Base-by-base conservation (phyloP, 2,888 invertebrate genomes). In the Mimumesa dahlbomi region DNA sequence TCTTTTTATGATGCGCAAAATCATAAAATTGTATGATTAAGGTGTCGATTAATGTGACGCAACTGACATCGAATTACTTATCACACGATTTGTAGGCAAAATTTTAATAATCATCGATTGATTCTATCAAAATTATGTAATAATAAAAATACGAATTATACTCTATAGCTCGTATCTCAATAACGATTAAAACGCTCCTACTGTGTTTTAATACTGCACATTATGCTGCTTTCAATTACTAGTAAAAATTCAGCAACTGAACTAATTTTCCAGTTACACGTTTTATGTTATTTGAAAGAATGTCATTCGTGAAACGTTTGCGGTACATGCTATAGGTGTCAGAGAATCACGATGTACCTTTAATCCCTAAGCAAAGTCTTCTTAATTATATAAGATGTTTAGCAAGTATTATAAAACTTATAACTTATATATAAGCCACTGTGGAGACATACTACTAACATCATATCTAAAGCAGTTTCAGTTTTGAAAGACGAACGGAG, bases 381-480 rank as follows among this genome's bases (percentile, higher is more conserved):
- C n/a, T n/a, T n/a, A n/a, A n/a, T n/a, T n/a, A 16, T 40, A 40
- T 3, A 40, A 18, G 5, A 16, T 34, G n/a, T 34, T 9, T 34
- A 34, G 16, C 5, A 40, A n/a, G 11, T 40, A 16, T 40, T 5
- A 40, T 4, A 1, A 16, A 16, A 16, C 4, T 40, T 40, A 5
- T 16, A 40, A 16, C 5, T 40, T 7, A 54, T 18, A 48, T 52
- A 31, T 68, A 40, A 63, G 22, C 54, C 46, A 69, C 45, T 38
- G 13, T 31, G 46, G 19, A 45, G 40, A 56, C 49, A 9, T 56
- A 13, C 36, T 65, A 72, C 64, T 69, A 72, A 64, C 54, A 45
- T 64, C 34, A 69, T 31, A 29, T 45, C 48, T 53, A 53, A 65
- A 70, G 50, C 58, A 66, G 59, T 73, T 61, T 73, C 74, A 73